Conservation (phyloP, 2,888 invertebrate genomes). For the Lithophane semibrunnea region DNA sequence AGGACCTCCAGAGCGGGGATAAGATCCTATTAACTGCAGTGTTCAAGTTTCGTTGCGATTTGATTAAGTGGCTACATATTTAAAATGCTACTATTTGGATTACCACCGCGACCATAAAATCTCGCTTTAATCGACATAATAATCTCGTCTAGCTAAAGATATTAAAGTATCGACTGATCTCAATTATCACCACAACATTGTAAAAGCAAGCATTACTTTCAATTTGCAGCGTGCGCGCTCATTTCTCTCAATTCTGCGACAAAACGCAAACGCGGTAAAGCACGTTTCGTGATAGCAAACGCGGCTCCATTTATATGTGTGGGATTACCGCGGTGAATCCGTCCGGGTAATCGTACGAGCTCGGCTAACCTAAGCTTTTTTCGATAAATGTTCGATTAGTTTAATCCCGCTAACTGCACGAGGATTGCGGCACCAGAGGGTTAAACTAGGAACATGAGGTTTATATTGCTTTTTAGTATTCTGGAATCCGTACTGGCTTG, state of each 20-base stretch:
- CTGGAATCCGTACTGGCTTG: neutral
- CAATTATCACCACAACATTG: conserved; percentile 13
- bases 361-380: conserved; percentile 49
- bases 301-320: conserved; percentile 47
- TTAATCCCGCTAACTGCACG: conserved; percentile 40
- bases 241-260: conserved; percentile 41
- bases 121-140: conserved; percentile 1
- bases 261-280: conserved; percentile 25
- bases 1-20: too few species aligned
- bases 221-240: conserved; percentile 43
- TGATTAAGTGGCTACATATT: too few species aligned
- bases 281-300: conserved; percentile 26
- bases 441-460: neutral
- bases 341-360: conserved; percentile 22
- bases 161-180: conserved; percentile 16
- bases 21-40: too few species aligned
- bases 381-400: conserved; percentile 61
- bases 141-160: conserved; percentile 10
- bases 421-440: conserved; percentile 5
- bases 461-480: neutral
- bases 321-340: conserved; percentile 41
- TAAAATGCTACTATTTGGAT: neutral
- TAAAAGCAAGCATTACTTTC: conserved; percentile 50
- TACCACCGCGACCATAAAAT: neutral
- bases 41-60: too few species aligned